These are phyloP conservation scores for Tetanocera ferruginea DNA, from an alignment of 2,888 invertebrate species.

Conservation along the genomic window DNA sequence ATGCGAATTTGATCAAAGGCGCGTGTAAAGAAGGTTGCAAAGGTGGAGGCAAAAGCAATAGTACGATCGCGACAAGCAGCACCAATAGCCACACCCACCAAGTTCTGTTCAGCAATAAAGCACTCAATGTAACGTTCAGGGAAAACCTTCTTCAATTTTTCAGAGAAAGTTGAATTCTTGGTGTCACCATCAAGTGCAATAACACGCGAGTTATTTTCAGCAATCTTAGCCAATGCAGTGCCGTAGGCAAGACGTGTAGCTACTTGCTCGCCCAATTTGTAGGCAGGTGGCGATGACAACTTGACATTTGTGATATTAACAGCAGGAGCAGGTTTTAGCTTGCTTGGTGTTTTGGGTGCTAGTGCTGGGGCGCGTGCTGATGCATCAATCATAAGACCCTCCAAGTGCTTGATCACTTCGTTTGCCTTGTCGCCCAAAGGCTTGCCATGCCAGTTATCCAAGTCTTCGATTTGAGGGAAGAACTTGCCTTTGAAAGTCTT, in stretches of 20 bases:
- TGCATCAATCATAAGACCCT: slow-evolving; percentile 69
- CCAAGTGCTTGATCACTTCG: slow-evolving; percentile 77
- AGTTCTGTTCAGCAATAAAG: slow-evolving; percentile 99
- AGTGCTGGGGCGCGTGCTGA: slow-evolving; percentile 67
- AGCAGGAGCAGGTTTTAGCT: slow-evolving; percentile 78
- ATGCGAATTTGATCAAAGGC: slow-evolving; percentile 99
- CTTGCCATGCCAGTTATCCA: slow-evolving; percentile 98
- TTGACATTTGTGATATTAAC: slow-evolving; percentile 80
- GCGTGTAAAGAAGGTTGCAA: slow-evolving; percentile 97
- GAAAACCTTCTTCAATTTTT: slow-evolving; percentile 84
- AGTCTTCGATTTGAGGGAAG: slow-evolving; percentile 91
- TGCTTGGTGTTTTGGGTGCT: slow-evolving; percentile 76
- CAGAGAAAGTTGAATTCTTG: slow-evolving; percentile 98
- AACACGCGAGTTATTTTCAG: slow-evolving; percentile 81
- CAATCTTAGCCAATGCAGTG: slow-evolving; percentile 90
- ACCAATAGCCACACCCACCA: slow-evolving; percentile 96
- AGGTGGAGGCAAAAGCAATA: slow-evolving; percentile 95
- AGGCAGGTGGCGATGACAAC: slow-evolving; percentile 85
- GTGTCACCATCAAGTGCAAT: slow-evolving; percentile 98
- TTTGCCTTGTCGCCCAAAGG: slow-evolving; percentile 88
- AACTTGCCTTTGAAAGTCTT: slow-evolving; percentile 96
- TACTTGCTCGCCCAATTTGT: slow-evolving; percentile 82
- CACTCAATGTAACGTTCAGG: slow-evolving; percentile 91
- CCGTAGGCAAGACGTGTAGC: slow-evolving; percentile 97
- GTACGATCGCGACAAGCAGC: slow-evolving; percentile 93